Evolutionary conservation across 2,888 invertebrate genomes (phyloP).

Genomic region (Phymatocera aterrima): DNA sequence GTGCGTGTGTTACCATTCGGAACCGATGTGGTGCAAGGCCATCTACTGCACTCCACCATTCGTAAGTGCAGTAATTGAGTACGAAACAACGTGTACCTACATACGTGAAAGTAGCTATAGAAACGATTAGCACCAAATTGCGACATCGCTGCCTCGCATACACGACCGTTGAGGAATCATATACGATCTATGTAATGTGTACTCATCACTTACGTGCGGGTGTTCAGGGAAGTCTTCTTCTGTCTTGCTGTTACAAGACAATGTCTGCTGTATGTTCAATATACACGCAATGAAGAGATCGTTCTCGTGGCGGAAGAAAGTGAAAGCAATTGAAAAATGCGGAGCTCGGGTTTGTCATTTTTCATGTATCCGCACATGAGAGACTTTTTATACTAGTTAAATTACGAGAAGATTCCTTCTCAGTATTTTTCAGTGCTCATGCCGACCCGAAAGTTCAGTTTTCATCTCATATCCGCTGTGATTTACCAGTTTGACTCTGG

Average conservation of each 20-base stretch:
- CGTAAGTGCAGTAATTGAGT: constrained; percentile 77
- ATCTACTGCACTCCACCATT: constrained; percentile 92
- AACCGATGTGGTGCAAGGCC: constrained; percentile 91
- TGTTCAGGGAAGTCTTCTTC: constrained; percentile 9
- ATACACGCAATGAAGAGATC: background rate
- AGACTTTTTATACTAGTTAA: background rate
- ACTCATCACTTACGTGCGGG: background rate
- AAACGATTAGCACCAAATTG: constrained; percentile 1
- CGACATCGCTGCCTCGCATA: background rate
- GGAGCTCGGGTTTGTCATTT: background rate
- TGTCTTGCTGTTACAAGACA: background rate
- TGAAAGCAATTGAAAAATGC: background rate
- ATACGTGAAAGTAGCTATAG: background rate
- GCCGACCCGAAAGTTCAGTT: background rate
- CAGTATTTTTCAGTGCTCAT: no score
- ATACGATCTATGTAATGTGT: background rate
- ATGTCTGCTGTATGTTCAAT: background rate
- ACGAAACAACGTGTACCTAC: background rate
- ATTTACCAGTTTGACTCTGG: background rate
- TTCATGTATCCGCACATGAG: background rate
- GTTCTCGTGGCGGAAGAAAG: no score
- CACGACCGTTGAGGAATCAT: background rate
- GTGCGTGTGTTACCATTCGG: constrained; percentile 90
- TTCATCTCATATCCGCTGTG: background rate
- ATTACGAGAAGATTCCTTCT: background rate